Evolutionary conservation across 1,140 invertebrate genomes (phyloP).

Genomic region (Panagrolaimus sp.): DNA sequence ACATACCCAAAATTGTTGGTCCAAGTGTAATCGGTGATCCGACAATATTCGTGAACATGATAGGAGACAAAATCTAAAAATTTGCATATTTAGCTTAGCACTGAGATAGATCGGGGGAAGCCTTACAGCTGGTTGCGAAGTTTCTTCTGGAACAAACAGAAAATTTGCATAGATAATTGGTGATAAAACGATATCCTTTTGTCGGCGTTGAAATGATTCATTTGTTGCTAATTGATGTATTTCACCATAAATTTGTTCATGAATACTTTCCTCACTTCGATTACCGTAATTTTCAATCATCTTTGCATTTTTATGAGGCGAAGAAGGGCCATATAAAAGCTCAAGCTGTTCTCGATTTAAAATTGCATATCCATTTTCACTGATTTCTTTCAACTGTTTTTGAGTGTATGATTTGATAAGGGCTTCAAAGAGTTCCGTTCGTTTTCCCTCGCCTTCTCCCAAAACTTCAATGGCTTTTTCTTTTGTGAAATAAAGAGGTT

Average conservation of each 20-base stretch:
- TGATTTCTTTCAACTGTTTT: constrained; percentile 21
- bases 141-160: constrained; percentile 22
- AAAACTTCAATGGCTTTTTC: constrained; percentile 37
- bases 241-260: constrained; percentile 14
- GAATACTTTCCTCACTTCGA: constrained; percentile 1
- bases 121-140: constrained; percentile 20
- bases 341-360: constrained; percentile 21
- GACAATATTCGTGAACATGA: constrained; percentile 25
- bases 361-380: constrained; percentile 21
- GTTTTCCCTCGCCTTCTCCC: neutral
- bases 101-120: constrained; percentile 2
- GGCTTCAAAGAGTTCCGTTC: constrained; percentile 25
- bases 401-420: constrained; percentile 13
- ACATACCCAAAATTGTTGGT: constrained; percentile 33
- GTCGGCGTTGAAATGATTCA: constrained; percentile 20
- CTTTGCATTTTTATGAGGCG: constrained; percentile 29
- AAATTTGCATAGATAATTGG: constrained; percentile 29
- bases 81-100: neutral
- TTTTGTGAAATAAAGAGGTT: constrained; percentile 50
- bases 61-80: constrained; percentile 12
- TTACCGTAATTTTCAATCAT: constrained; percentile 13
- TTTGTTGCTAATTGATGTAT: constrained; percentile 20
- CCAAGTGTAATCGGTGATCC: constrained; percentile 39
- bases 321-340: constrained; percentile 28
- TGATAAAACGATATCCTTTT: constrained; percentile 40